These are phyloP conservation scores for Tribolium castaneum DNA, from an alignment of 1,140 invertebrate genomes.

Conservation along the genomic window DNA sequence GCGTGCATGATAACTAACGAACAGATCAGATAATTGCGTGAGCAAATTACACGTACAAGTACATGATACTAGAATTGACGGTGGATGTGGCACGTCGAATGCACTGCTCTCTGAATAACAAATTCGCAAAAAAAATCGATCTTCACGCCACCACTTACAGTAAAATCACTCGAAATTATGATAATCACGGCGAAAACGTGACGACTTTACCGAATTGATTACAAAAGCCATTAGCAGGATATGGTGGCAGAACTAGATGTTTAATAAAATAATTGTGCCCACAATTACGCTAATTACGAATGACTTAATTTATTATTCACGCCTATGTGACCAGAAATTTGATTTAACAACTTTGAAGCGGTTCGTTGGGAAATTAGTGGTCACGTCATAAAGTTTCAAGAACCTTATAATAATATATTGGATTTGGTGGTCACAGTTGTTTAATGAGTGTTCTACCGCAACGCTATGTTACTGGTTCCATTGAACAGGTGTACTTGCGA, in stretches of 20 bases:
- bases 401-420: not conserved
- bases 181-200: no score
- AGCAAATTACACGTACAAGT: constrained; percentile 23
- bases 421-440: not conserved
- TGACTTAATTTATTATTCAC: not conserved
- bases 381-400: not conserved
- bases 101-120: not conserved
- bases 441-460: not conserved
- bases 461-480: not conserved
- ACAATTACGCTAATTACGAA: not conserved
- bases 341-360: not conserved
- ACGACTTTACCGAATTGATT: no score
- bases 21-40: constrained; percentile 15
- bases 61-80: not conserved
- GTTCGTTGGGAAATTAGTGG: not conserved
- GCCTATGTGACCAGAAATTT: not conserved
- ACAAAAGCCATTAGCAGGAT: no score
- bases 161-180: no score
- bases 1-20: constrained; percentile 4
- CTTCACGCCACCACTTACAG: no score
- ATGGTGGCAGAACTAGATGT: no score
- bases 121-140: no score
- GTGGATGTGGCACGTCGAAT: not conserved
- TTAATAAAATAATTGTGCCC: not conserved
- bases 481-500: not conserved